Base-by-base conservation (phyloP, 2,888 invertebrate genomes). In the Noctuana brunneofusca region DNA sequence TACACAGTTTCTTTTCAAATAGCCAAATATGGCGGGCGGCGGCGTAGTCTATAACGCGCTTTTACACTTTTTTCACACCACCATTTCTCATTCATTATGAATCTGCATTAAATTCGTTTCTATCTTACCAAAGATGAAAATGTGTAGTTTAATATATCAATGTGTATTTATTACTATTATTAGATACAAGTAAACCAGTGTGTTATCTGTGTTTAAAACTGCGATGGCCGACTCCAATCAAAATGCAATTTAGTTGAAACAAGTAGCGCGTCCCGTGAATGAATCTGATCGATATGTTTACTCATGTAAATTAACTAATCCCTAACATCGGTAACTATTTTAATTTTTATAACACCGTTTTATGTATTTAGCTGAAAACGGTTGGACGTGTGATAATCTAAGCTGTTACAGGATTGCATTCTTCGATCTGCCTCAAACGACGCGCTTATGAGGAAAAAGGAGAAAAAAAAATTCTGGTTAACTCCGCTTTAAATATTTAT, bases 81-180 rank as follows among this genome's bases (percentile, higher is more conserved):
- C 14, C 22, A 22, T 9, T n/a, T 20, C 22, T 20, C 18, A 20
- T 48, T 48, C 20, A 9, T 12, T 4, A 22, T 48, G 20, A 48
- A 14, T 12, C 32, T 48, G 57, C 35, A 49, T 49, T 20, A 35
- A 20, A 58, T 49, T 58, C 58, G 49, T 58, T 58, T 58, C 58
- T 32, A 12, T 49, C 11, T 16, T n/a, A 24, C 58, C 58, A 58
- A 58, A 58, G 58, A 58, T 16, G 24, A 56, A 56, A 20, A 22
- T 20, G 35, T 49, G 49, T 58, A 38, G 35, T 35, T 5, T 14
- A 22, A 53, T 22, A 6, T 38, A 16, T 12, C 16, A 8, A 3
- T 4, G 24, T 35, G 2, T 2, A n/a, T 35, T 2, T 35, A 35
- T n/a, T 35, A 0, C 3, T 35, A 52, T 18, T 12, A 4, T 27